Evolutionary conservation across 1,140 invertebrate genomes (phyloP).

Genomic region (Ctenoplectra terminalis): DNA sequence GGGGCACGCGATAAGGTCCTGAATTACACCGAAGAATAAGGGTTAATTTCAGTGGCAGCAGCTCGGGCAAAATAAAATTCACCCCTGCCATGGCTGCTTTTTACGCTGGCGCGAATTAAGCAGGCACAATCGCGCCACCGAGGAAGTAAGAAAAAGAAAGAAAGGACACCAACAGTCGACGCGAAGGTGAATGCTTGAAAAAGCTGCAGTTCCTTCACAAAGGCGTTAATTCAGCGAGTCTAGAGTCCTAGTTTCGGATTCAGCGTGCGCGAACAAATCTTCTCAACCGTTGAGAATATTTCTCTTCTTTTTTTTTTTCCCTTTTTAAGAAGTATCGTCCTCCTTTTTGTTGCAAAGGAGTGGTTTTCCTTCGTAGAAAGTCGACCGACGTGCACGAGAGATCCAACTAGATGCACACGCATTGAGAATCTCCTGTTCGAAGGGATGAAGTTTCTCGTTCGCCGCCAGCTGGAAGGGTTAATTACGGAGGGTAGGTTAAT

Average conservation of each 20-base stretch:
- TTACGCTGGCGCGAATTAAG: constrained; percentile 2
- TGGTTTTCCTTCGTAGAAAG: not conserved
- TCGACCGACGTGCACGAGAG: not conserved
- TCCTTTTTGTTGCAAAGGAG: not conserved
- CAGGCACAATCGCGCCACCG: not conserved
- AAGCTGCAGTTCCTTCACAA: not conserved
- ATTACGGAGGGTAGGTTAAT: constrained; percentile 40
- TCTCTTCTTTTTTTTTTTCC: no score
- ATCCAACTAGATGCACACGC: not conserved
- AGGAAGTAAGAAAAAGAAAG: not conserved
- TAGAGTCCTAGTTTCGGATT: constrained; percentile 8
- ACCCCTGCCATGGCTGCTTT: not conserved
- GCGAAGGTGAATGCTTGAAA: not conserved
- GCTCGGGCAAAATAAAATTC: constrained; percentile 8
- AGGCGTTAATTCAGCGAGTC: constrained; percentile 38
- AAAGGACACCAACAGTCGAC: not conserved
- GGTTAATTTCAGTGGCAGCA: constrained; percentile 5
- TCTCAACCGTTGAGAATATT: not conserved
- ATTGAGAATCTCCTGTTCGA: not conserved
- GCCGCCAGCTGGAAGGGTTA: constrained; percentile 25
- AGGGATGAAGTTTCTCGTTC: not conserved
- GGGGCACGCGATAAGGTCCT: not conserved
- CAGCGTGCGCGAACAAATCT: not conserved
- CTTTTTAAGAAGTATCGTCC: not conserved
- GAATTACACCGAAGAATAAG: constrained; percentile 6